phyloP scores from a whole-genome alignment of 1,140 invertebrate genomes.

The Chelonus insularis region DNA sequence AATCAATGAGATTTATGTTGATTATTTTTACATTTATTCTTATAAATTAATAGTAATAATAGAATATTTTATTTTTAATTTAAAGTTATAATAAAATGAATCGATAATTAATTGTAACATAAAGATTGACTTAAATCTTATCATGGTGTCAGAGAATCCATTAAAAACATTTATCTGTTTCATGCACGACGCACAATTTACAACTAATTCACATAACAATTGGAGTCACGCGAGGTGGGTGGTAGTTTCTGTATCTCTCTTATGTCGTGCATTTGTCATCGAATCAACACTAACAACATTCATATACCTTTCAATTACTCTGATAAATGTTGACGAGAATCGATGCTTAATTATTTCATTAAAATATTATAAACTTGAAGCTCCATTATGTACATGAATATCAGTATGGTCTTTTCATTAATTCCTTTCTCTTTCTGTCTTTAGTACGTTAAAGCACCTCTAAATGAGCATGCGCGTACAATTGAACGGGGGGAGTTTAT shows the following conservation, averaged over 20 bases:
- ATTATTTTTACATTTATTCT: no score
- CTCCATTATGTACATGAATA: no score
- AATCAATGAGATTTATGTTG: no score
- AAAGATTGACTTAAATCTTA: background rate
- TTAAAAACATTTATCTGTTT: constrained; percentile 42
- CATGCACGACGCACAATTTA: constrained; percentile 47
- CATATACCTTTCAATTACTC: constrained; percentile 48
- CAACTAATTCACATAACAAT: constrained; percentile 47
- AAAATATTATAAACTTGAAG: background rate
- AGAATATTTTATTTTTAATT: no score
- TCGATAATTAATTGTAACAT: no score
- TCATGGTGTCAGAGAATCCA: constrained; percentile 6
- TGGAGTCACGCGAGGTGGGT: constrained; percentile 45
- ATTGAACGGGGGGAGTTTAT: constrained; percentile 27
- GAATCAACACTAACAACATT: constrained; percentile 39
- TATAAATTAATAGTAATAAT: no score
- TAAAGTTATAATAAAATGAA: no score
- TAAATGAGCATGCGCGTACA: constrained; percentile 24
- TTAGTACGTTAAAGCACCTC: constrained; percentile 6
- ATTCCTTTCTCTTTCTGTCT: background rate
- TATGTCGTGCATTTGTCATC: constrained; percentile 41
- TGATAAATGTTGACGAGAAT: constrained; percentile 31
- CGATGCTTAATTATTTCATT: constrained; percentile 3
- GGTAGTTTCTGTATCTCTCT: constrained; percentile 35
- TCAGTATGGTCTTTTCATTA: background rate